These are phyloP conservation scores for Manis crassicaudata DNA, from an alignment of 2,797 vertebrate genomes.

Conservation along the genomic window DNA sequence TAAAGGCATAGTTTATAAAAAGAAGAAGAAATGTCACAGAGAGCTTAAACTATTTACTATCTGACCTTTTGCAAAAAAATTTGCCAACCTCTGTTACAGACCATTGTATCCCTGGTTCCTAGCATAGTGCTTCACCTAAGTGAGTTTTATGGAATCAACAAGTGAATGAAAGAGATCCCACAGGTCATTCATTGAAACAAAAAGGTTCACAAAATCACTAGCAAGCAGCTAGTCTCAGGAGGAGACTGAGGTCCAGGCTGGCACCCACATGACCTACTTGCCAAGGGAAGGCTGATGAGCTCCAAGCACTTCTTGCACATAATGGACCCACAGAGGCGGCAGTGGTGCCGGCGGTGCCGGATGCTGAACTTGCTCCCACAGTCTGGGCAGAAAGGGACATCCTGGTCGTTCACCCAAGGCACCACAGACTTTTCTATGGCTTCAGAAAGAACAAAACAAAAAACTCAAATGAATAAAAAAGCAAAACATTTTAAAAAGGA, in stretches of 20 bases:
- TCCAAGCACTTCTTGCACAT: constrained; percentile 98
- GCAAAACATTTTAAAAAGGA: not conserved
- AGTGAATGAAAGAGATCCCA: not conserved
- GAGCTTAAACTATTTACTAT: not conserved
- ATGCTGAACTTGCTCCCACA: constrained; percentile 97
- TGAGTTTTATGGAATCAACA: not conserved
- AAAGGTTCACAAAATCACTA: not conserved
- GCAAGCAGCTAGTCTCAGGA: not conserved
- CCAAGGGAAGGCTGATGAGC: constrained; percentile 92
- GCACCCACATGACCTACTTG: constrained; percentile 87
- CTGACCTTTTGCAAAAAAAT: not conserved
- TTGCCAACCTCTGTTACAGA: not conserved
- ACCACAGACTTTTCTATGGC: constrained; percentile 97
- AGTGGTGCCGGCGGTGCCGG: constrained; percentile 96
- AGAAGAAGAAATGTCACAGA: not conserved
- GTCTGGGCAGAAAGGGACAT: constrained; percentile 98
- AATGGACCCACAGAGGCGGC: constrained; percentile 97
- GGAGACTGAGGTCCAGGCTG: not conserved
- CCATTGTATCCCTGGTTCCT: not conserved
- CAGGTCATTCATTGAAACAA: not conserved
- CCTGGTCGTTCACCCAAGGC: constrained; percentile 97
- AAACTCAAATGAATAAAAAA: not conserved
- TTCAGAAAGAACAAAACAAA: constrained; percentile 77
- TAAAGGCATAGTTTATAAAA: not conserved
- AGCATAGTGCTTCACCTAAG: not conserved